These are phyloP conservation scores for Protonibea diacanthus DNA, from an alignment of 2,797 vertebrate species.

Conservation along the genomic window DNA sequence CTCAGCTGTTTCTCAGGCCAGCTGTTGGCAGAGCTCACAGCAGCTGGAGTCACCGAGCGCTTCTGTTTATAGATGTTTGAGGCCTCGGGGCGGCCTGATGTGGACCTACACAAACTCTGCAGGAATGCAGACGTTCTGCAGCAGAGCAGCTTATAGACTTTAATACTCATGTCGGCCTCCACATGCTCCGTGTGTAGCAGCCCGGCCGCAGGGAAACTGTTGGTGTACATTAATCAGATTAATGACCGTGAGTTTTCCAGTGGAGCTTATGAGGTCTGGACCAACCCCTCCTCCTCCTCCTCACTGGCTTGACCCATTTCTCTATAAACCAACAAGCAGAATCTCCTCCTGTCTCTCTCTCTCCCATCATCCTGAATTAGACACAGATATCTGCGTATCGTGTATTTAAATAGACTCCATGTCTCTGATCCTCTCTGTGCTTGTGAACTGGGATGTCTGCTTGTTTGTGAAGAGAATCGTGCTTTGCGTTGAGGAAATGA, in stretches of 20 bases:
- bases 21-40: slow-evolving; percentile 42
- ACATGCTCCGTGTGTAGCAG: slow-evolving; percentile 17
- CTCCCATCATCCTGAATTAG: slow-evolving; percentile 15
- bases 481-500: neutral
- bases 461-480: neutral
- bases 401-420: neutral
- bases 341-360: slow-evolving; percentile 37
- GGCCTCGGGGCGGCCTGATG: slow-evolving; percentile 9
- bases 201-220: slow-evolving; percentile 51
- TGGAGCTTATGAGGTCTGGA: slow-evolving; percentile 77
- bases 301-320: slow-evolving; percentile 75
- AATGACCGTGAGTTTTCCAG: slow-evolving; percentile 81
- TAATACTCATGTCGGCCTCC: slow-evolving; percentile 14
- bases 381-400: neutral
- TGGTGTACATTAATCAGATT: slow-evolving; percentile 85
- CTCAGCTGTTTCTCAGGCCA: slow-evolving; percentile 10
- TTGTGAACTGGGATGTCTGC: neutral
- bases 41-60: slow-evolving; percentile 15
- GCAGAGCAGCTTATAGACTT: slow-evolving; percentile 37
- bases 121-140: slow-evolving; percentile 48
- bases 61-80: slow-evolving; percentile 41
- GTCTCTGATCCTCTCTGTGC: neutral
- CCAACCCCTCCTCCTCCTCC: slow-evolving; percentile 55
- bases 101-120: slow-evolving; percentile 24
- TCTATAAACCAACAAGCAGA: slow-evolving; percentile 62